Evolutionary conservation across 2,888 invertebrate genomes (phyloP).

Genomic region (Hofmannophila pseudospretella): DNA sequence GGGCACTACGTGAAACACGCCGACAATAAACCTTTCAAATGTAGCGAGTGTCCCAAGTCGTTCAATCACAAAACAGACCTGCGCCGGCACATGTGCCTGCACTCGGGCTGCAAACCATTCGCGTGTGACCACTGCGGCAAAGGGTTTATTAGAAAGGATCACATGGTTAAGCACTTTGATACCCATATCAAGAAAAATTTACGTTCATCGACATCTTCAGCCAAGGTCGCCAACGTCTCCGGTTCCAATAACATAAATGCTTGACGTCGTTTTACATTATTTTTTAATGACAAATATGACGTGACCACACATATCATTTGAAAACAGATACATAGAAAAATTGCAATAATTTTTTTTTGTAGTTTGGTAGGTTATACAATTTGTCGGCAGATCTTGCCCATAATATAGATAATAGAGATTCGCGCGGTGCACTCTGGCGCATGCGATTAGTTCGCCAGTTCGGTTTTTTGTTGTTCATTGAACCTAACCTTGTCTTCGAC

Average conservation of each 20-base stretch:
- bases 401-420: too few relatives aligned
- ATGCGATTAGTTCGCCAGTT: conserved; percentile 50
- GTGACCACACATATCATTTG: conserved; percentile 46
- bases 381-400: conserved; percentile 13
- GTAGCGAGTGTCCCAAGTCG: conserved; percentile 89
- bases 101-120: conserved; percentile 91
- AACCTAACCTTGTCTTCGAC: conserved; percentile 66
- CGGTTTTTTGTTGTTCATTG: conserved; percentile 69
- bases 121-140: conserved; percentile 89
- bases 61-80: conserved; percentile 95
- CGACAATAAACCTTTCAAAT: conserved; percentile 91
- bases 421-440: conserved; percentile 33
- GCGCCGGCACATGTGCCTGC: conserved; percentile 90
- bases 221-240: conserved; percentile 25
- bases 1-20: conserved; percentile 87
- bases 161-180: conserved; percentile 92
- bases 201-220: conserved; percentile 43
- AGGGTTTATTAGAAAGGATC: conserved; percentile 93
- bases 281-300: conserved; percentile 13
- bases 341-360: conserved; percentile 32
- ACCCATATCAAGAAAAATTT: conserved; percentile 84
- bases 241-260: conserved; percentile 19
- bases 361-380: conserved; percentile 27
- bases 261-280: conserved; percentile 16
- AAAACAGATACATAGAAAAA: conserved; percentile 20